Evolutionary conservation across 1,140 invertebrate genomes (phyloP).

Genomic region (Cydia fagiglandana): DNA sequence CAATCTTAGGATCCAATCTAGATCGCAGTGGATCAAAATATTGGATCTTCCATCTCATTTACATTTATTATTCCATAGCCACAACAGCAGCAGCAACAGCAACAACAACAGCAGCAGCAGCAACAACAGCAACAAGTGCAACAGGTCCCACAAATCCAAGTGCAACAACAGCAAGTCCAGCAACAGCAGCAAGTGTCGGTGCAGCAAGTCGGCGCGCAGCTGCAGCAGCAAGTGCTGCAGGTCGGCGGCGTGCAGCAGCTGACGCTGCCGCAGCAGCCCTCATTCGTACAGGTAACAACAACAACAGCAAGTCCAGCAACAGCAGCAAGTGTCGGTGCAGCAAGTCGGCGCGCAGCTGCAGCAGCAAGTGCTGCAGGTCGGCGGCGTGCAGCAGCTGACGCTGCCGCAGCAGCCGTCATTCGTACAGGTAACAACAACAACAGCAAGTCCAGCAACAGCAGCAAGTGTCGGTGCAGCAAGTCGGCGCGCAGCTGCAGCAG

Average conservation of each 20-base stretch:
- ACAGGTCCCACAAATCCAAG: slow-evolving; percentile 49
- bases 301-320: slow-evolving; percentile 58
- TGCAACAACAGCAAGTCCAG: slow-evolving; percentile 57
- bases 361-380: slow-evolving; percentile 56
- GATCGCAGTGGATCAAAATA: too few relatives aligned
- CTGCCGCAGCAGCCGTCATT: slow-evolving; percentile 48
- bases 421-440: slow-evolving; percentile 37
- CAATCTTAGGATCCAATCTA: too few relatives aligned
- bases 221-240: slow-evolving; percentile 49
- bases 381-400: slow-evolving; percentile 68
- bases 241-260: slow-evolving; percentile 71
- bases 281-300: slow-evolving; percentile 16
- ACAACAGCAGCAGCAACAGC: slow-evolving; percentile 37
- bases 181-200: slow-evolving; percentile 46
- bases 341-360: slow-evolving; percentile 32
- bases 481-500: slow-evolving; percentile 33
- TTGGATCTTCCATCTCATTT: neutral
- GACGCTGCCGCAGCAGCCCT: slow-evolving; percentile 52
- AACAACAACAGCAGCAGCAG: slow-evolving; percentile 45
- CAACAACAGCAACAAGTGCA: slow-evolving; percentile 52
- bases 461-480: slow-evolving; percentile 21
- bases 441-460: slow-evolving; percentile 60
- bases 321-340: slow-evolving; percentile 40
- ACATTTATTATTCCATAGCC: neutral
- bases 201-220: slow-evolving; percentile 21